Conservation (phyloP, 2,888 invertebrate species). For the Andrena flavipes region DNA sequence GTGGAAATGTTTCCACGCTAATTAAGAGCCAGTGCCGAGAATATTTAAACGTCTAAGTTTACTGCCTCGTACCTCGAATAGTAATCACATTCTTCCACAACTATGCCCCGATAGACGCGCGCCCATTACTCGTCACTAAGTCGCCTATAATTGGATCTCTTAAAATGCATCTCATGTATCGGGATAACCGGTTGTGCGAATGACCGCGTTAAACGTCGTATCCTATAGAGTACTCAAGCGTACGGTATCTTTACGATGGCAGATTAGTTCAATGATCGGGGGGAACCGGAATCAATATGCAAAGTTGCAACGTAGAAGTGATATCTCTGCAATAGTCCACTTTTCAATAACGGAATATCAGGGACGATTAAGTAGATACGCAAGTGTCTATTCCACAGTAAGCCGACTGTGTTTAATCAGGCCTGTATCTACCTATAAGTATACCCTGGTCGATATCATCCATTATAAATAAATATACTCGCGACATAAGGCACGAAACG, state of each 20-base stretch:
- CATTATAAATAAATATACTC: neutral
- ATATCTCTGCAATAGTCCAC: neutral
- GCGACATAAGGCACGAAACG: too few relatives aligned
- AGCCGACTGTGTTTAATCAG: constrained; percentile 27
- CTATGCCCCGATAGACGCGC: neutral
- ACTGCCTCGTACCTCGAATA: constrained; percentile 5
- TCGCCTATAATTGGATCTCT: constrained; percentile 49
- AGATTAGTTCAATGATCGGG: neutral
- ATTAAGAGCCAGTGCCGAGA: neutral
- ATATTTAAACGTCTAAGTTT: constrained; percentile 12
- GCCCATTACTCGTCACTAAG: constrained; percentile 32
- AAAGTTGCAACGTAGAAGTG: constrained; percentile 6
- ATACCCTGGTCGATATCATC: constrained; percentile 23
- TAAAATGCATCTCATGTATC: constrained; percentile 22
- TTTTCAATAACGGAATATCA: constrained; percentile 31
- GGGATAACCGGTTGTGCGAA: constrained; percentile 47
- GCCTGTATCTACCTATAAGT: too few relatives aligned
- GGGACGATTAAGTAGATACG: constrained; percentile 23
- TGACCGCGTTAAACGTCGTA: constrained; percentile 20
- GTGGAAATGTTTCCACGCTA: neutral
- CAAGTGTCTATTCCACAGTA: constrained; percentile 8
- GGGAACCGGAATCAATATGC: neutral
- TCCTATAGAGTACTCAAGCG: constrained; percentile 10
- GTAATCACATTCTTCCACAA: constrained; percentile 9
- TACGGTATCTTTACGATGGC: neutral